Evolutionary conservation across 2,888 invertebrate species (phyloP), one percentile per base, ranked within the genome.

Genomic region (Sphaerophoria rueppellii): DNA sequence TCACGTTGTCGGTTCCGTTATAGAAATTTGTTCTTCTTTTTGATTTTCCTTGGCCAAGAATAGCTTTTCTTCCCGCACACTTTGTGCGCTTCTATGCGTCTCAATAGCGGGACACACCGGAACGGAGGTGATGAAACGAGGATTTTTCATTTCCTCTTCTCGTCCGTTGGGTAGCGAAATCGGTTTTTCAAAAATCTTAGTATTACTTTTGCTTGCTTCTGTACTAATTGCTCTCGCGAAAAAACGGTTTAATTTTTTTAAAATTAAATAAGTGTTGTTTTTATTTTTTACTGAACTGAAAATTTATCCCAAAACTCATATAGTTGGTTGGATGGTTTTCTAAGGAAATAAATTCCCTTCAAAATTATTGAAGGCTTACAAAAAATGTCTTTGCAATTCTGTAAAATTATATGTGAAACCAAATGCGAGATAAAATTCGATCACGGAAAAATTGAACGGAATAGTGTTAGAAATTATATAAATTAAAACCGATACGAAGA

Each of bases 151-250:
- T 81, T 70, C 82, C 77, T 65, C 37, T 40, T 67, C 58, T 67
- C 14, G 40, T 14, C 34, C 50, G 65, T 16, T 60, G 60, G 65
- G 58, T 57, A 54, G 80, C 67, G 65, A 60, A 71, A 73, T 55
- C 12, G 65, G 12, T 74, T 57, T 82, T 72, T 67, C 48, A 35
- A 14, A 69, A 75, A 76, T 48, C 79, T 80, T 80, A 80, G 83
- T 80, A 72, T 83, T 83, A 83, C 83, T 76, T 80, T 72, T 63
- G 79, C 83, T 80, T 76, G 83, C 24, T 80, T 80, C 80, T 80
- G 83, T 83, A 72, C 83, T 80, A 83, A 83, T 83, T 83, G 83
- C 61, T 83, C 80, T 75, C 83, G 83, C 83, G 72, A 80, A 79
- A 79, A 70, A 54, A 46, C 7, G 48, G 54, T 37, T 55, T 40